These are phyloP conservation scores for Siniperca scherzeri DNA, from an alignment of 2,797 vertebrate genomes.

Conservation along the genomic window DNA sequence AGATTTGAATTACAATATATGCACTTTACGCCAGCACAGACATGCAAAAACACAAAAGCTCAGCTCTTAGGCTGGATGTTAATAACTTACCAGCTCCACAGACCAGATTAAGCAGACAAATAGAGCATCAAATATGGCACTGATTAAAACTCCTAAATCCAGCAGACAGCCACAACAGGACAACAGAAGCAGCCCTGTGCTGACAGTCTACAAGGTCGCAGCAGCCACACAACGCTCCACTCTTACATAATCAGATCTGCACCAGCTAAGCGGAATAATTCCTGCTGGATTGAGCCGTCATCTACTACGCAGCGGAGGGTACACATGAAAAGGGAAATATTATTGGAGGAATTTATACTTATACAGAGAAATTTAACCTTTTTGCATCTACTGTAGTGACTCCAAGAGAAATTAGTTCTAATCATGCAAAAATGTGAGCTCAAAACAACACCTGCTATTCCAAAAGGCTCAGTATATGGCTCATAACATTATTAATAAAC, in stretches of 20 bases:
- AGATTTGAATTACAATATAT: not conserved
- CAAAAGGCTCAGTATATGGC: not conserved
- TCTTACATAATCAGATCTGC: slow-evolving; percentile 75
- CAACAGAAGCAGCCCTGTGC: slow-evolving; percentile 54
- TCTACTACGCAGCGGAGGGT: slow-evolving; percentile 7
- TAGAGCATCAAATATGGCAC: slow-evolving; percentile 37
- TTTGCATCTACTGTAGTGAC: not conserved
- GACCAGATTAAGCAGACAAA: slow-evolving; percentile 38
- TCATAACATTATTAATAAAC: not conserved
- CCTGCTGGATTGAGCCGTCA: slow-evolving; percentile 61
- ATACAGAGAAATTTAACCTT: not conserved
- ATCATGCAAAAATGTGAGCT: not conserved
- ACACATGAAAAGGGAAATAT: not conserved
- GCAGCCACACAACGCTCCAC: slow-evolving; percentile 58
- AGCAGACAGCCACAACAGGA: slow-evolving; percentile 46
- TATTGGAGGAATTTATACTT: not conserved
- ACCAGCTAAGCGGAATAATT: slow-evolving; percentile 61
- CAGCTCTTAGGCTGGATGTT: not conserved
- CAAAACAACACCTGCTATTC: not conserved
- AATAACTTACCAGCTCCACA: slow-evolving; percentile 34
- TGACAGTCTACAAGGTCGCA: slow-evolving; percentile 68
- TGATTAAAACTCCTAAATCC: slow-evolving; percentile 50
- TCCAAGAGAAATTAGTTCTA: not conserved
- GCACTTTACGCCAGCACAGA: slow-evolving; percentile 1
- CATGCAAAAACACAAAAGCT: slow-evolving; percentile 16